Percentiles rank a stretch among this genome's conserved stretches.
Evolutionary conservation across 2,888 invertebrate genomes (phyloP).

Genomic region (Andrena minutula): DNA sequence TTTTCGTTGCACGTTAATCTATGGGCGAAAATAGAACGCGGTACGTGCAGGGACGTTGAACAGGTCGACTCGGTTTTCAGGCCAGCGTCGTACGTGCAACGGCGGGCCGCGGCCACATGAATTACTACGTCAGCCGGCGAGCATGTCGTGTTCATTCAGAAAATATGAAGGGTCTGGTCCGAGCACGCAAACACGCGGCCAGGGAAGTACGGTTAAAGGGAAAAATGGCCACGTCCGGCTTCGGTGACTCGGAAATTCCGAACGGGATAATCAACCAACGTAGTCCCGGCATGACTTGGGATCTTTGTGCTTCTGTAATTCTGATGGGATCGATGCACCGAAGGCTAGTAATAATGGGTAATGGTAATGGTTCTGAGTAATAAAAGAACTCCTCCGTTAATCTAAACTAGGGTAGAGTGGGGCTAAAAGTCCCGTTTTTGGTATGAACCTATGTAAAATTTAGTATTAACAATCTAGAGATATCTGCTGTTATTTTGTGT

Average conservation of each 20-base stretch:
- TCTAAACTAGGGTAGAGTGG: too few species aligned
- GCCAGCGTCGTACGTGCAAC: slow-evolving; percentile 21
- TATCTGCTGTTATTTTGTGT: too few species aligned
- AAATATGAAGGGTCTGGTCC: slow-evolving; percentile 58
- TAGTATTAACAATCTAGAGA: too few species aligned
- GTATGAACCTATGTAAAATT: too few species aligned
- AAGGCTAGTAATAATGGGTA: too few species aligned
- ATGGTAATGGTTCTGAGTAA: too few species aligned
- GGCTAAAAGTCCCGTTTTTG: too few species aligned
- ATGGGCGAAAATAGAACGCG: slow-evolving; percentile 11
- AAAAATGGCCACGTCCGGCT: slow-evolving; percentile 29
- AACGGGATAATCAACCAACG: slow-evolving; percentile 20
- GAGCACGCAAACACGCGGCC: slow-evolving; percentile 50
- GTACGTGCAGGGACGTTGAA: neutral
- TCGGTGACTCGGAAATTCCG: neutral
- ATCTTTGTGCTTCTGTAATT: neutral
- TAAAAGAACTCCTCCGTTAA: too few species aligned
- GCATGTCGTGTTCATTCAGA: slow-evolving; percentile 54
- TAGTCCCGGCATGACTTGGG: neutral
- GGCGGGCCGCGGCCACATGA: slow-evolving; percentile 34
- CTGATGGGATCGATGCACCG: too few species aligned
- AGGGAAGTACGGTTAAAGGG: slow-evolving; percentile 37
- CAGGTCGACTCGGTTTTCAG: slow-evolving; percentile 30
- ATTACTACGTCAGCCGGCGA: slow-evolving; percentile 44
- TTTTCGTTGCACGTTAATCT: slow-evolving; percentile 12